Base-by-base conservation (phyloP, 1,140 invertebrate genomes). In the Octopus sinensis region DNA sequence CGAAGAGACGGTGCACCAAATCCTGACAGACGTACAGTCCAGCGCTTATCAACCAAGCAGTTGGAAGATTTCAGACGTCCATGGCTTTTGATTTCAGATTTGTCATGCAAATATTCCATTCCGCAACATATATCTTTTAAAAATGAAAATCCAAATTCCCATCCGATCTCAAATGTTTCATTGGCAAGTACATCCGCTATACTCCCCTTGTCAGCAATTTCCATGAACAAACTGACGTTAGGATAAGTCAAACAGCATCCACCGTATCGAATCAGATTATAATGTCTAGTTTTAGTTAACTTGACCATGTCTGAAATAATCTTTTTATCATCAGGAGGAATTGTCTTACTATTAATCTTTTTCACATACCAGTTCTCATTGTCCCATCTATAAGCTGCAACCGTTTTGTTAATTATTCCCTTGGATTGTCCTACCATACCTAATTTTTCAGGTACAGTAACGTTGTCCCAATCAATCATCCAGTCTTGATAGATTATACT, bases 1-100 rank as follows among this genome's bases (percentile, higher is more conserved):
- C 56, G 56, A 62, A 62, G 9, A 17, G 3, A 10, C 17, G 9
- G 9, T 10, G 56, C 56, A 17, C 56, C 56, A 62, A 62, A 62
- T 62, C 56, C 56, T 9, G 56, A 62, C 17, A 62, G 9, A 62
- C 56, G 56, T 9, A 97, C 94, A 54, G 97, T 96, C 96, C 96
- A 98, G 79, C 97, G 93, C 85, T 95, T 96, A 80, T 96, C 97
- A 54, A 98, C 95, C 76, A 97, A 95, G 85, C 92, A 93, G 92
- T 98, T 98, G 84, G 96, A 96, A 82, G 96, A 97, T 91, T 98
- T 98, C 84, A 99, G 93, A 93, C 97, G 97, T 86, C 97, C 97
- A 92, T 98, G 97, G 90, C 93, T 93, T 89, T 98, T 92, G 85
- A 92, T 91, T 90, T 95, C 94, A 84, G 94, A 93, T 81, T 97